Evolutionary conservation across 2,113 vertebrate species (phyloP).

Genomic region (Pogonocichla stellata): DNA sequence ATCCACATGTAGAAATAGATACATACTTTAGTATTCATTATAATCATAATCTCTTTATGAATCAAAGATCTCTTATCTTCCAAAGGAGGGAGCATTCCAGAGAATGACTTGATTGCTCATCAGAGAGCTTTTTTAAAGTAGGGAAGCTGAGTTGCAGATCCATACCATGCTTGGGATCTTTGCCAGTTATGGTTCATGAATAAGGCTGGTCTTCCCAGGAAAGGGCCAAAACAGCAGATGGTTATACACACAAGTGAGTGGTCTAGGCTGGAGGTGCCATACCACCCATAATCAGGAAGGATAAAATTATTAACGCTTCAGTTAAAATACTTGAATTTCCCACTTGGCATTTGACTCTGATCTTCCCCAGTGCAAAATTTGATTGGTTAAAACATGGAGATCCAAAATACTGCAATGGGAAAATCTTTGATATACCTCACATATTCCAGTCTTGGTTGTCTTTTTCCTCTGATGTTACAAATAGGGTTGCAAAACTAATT

Average conservation of each 20-base stretch:
- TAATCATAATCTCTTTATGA: neutral
- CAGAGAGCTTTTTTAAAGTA: neutral
- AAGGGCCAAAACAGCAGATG: neutral
- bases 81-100: neutral
- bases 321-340: neutral
- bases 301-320: neutral
- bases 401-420: neutral
- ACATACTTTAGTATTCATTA: neutral
- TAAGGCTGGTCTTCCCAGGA: neutral
- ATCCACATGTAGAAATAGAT: neutral
- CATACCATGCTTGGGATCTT: neutral
- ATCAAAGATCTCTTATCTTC: neutral
- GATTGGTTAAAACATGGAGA: neutral
- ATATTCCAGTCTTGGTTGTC: neutral
- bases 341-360: neutral
- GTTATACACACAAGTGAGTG: neutral
- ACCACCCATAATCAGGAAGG: neutral
- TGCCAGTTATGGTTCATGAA: accelerated
- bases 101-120: neutral
- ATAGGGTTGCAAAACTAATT: neutral
- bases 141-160: neutral
- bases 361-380: neutral
- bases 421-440: neutral
- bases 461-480: neutral
- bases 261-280: neutral